A percentile compares a stretch with the other conserved stretches of the same genome.
These are phyloP conservation scores for Balaenoptera acutorostrata DNA, from an alignment of 2,113 vertebrate species.

Conservation along the genomic window DNA sequence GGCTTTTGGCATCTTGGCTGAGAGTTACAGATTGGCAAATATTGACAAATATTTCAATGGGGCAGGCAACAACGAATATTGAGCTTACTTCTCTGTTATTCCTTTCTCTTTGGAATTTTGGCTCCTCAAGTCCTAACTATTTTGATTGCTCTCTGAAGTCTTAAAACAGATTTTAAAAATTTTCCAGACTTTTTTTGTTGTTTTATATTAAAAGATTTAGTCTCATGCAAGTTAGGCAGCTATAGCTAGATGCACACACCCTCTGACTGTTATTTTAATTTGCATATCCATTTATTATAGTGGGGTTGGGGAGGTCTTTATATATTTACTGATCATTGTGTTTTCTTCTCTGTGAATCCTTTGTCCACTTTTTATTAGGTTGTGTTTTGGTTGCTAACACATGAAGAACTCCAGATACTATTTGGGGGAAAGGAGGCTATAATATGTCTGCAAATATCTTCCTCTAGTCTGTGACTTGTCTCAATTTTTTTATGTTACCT, in stretches of 20 bases:
- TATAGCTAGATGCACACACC: background rate
- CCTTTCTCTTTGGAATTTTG: background rate
- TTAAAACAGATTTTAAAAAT: background rate
- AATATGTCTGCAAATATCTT: conserved; percentile 19
- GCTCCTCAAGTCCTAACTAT: background rate
- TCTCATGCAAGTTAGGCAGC: background rate
- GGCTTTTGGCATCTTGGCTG: background rate
- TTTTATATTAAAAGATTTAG: background rate
- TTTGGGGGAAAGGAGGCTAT: background rate
- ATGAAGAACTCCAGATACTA: conserved; percentile 14
- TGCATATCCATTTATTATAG: background rate
- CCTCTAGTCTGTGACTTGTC: background rate
- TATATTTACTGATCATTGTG: background rate
- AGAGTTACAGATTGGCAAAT: background rate
- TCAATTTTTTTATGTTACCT: conserved; percentile 9
- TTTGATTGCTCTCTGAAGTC: background rate
- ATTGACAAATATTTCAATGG: background rate
- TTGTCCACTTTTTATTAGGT: conserved; percentile 14
- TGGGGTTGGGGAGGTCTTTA: background rate
- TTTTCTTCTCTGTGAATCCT: background rate
- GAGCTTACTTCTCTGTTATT: background rate
- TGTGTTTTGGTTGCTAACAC: conserved; percentile 20
- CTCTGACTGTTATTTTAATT: background rate
- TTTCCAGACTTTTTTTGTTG: background rate
- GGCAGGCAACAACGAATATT: background rate